Evolutionary conservation across 2,888 invertebrate species (phyloP), one percentile per base, ranked within the genome.

Genomic region (Apamea sordens): DNA sequence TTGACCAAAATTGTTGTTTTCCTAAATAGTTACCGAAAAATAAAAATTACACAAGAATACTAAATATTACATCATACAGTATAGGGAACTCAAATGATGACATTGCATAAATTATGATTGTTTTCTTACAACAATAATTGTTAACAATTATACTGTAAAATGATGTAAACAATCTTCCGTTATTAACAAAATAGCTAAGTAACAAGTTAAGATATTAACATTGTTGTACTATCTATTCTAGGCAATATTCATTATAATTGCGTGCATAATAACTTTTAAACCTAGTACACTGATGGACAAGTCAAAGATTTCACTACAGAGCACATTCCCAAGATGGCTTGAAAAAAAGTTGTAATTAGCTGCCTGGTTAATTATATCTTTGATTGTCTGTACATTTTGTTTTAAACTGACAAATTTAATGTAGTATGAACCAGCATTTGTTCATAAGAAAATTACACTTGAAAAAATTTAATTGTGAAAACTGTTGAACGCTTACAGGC

Each of bases 31-130:
- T 7, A 41, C 15, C 0, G 44, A 50, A 82, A 69, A 64, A 36
- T 47, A 6, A 18, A 28, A 5, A 24, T 53, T 47, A 6, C 15
- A 56, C 10, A 70, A 32, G 32, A 70, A 56, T 36, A 36, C 59
- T 15, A 70, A 44, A 61, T 70, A 77, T 81, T 77, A 61, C 78
- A 81, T 77, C 41, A 83, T 69, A 41, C 24, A 63, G n/a, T 32
- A 61, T 44, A 59, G 15, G 36, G 3, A 59, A 44, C 1, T 63
- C 11, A 8, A 41, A 83, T 78, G 47, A 69, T 68, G 41, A 72
- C 56, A 83, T 69, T 44, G n/a, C 32, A 65, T 70, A 77, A 65
- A 65, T 76, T 64, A 44, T 76, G 53, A n/a, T 6, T 6, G 13
- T 53, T 24, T 69, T 73, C 44, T 36, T 53, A 10, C n/a, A 44